These are phyloP conservation scores for Hippopotamus amphibius DNA, from an alignment of 2,113 vertebrate species.

Conservation along the genomic window DNA sequence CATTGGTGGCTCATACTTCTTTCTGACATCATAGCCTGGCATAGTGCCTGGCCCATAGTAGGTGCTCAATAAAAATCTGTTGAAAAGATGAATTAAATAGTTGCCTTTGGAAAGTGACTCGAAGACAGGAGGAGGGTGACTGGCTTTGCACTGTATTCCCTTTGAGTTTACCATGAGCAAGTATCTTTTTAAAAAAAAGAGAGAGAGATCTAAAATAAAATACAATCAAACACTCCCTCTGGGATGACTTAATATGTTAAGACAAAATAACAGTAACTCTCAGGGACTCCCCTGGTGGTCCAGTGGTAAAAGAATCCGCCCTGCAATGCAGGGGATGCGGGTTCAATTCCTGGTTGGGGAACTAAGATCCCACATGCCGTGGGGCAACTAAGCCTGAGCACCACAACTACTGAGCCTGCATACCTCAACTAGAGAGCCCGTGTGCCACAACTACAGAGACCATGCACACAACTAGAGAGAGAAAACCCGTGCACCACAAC, in stretches of 20 bases:
- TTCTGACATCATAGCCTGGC: background rate
- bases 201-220: background rate
- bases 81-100: background rate
- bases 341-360: background rate
- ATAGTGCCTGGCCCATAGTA: background rate
- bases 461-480: no score
- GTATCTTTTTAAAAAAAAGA: background rate
- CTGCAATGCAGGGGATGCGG: background rate
- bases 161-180: background rate
- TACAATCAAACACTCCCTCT: background rate
- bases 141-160: background rate
- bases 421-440: no score
- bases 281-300: background rate
- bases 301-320: background rate
- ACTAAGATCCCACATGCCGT: background rate
- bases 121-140: background rate
- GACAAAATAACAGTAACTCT: background rate
- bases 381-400: no score
- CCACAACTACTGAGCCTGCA: no score
- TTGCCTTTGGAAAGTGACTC: background rate
- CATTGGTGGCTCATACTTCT: background rate
- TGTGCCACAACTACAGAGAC: no score
- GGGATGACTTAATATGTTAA: background rate
- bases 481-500: no score
- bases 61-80: background rate